Evolutionary conservation across 1,140 invertebrate genomes (phyloP).

Genomic region (Zaprionus kolodkinae): DNA sequence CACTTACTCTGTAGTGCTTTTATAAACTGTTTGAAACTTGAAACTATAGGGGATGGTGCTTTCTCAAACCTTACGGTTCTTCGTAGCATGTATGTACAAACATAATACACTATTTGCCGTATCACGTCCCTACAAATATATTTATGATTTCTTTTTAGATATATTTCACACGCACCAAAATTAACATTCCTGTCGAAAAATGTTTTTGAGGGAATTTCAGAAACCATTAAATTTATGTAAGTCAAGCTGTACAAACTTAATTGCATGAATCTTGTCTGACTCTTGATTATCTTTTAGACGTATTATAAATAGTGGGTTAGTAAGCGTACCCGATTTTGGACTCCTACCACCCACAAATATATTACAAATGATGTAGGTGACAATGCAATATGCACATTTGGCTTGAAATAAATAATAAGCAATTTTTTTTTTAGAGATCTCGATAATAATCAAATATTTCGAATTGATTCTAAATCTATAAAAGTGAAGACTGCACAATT

Average conservation of each 20-base stretch:
- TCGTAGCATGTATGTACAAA: conserved; percentile 85
- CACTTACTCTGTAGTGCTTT: conserved; percentile 76
- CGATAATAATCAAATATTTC: conserved; percentile 86
- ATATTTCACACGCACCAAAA: conserved; percentile 85
- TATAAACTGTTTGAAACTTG: conserved; percentile 83
- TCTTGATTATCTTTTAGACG: conserved; percentile 78
- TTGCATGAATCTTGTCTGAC: neutral
- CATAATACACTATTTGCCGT: neutral
- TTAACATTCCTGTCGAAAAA: conserved; percentile 84
- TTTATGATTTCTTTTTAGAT: conserved; percentile 69
- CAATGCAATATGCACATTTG: neutral
- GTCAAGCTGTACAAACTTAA: conserved; percentile 13
- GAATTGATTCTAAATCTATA: conserved; percentile 85
- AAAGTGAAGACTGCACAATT: conserved; percentile 86
- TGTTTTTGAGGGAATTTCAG: conserved; percentile 84
- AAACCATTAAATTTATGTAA: conserved; percentile 85
- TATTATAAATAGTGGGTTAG: conserved; percentile 86
- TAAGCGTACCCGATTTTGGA: conserved; percentile 85
- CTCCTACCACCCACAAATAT: conserved; percentile 85
- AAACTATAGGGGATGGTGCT: conserved; percentile 84
- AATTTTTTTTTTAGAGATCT: conserved; percentile 84
- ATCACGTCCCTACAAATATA: neutral
- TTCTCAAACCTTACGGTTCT: conserved; percentile 84
- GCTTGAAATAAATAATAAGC: neutral
- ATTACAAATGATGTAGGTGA: conserved; percentile 86